These are phyloP conservation scores for Epinotia brunnichana DNA, from an alignment of 2,888 invertebrate genomes.

Conservation along the genomic window DNA sequence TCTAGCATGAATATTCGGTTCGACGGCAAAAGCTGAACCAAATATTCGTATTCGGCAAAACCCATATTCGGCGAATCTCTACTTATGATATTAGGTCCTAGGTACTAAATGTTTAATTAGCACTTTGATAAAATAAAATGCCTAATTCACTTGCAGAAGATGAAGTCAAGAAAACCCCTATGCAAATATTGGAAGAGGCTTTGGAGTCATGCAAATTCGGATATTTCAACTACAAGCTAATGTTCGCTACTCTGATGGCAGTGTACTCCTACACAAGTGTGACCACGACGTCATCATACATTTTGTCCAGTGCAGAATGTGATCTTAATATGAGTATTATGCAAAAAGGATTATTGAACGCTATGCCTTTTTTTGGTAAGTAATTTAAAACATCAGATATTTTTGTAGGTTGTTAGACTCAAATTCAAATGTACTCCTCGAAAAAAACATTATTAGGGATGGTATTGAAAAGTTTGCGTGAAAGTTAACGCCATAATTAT, in stretches of 20 bases:
- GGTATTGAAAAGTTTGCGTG: neutral
- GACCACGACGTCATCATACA: conserved; percentile 61
- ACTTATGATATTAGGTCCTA: no score
- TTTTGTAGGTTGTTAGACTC: neutral
- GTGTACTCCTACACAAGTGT: conserved; percentile 56
- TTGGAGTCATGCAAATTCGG: conserved; percentile 62
- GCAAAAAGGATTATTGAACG: conserved; percentile 62
- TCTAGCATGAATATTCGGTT: no score
- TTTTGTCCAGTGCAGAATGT: conserved; percentile 65
- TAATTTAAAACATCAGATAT: neutral
- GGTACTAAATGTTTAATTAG: neutral
- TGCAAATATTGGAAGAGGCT: conserved; percentile 63
- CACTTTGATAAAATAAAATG: neutral
- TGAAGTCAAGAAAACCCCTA: conserved; percentile 50
- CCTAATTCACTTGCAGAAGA: conserved; percentile 39
- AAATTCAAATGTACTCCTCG: neutral
- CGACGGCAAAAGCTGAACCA: no score
- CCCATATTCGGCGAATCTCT: no score
- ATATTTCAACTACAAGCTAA: conserved; percentile 57
- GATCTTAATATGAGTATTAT: conserved; percentile 63
- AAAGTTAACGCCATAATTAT: neutral
- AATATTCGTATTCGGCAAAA: no score
- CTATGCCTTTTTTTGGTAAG: conserved; percentile 65
- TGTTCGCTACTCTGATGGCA: conserved; percentile 57
- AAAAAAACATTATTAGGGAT: neutral